Evolutionary conservation across 2,113 vertebrate genomes (phyloP).

Genomic region (Callopanchax toddi): DNA sequence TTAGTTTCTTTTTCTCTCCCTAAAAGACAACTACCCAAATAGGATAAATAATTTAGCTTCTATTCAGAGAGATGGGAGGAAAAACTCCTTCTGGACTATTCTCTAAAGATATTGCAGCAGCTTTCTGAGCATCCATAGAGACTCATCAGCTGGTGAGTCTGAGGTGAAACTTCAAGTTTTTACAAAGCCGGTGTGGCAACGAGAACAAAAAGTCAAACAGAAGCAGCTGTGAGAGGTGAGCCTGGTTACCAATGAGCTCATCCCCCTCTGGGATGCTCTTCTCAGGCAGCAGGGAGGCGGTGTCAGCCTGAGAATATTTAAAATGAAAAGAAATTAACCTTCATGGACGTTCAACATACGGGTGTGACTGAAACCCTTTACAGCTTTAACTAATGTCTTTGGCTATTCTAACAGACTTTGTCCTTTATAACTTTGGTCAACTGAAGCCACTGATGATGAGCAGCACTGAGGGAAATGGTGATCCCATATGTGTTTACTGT

Average conservation of each 20-base stretch:
- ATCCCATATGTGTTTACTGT: slow-evolving; percentile 1
- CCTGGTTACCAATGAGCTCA: slow-evolving; percentile 43
- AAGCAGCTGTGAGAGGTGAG: slow-evolving; percentile 42
- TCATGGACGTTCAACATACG: slow-evolving; percentile 36
- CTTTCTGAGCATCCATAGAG: neutral
- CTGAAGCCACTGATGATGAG: slow-evolving; percentile 1
- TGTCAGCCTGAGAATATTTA: slow-evolving; percentile 27
- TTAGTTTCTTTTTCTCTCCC: neutral
- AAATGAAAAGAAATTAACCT: slow-evolving; percentile 52
- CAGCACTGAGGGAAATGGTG: slow-evolving; percentile 5
- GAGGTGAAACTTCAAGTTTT: slow-evolving; percentile 10
- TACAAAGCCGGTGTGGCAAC: slow-evolving; percentile 16
- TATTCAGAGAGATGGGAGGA: neutral
- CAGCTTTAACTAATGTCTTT: slow-evolving; percentile 25
- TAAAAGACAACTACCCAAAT: neutral
- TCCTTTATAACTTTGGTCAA: slow-evolving; percentile 23
- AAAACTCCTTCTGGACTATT: neutral
- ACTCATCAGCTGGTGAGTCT: slow-evolving; percentile 8
- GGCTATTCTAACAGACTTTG: slow-evolving; percentile 22
- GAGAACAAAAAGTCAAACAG: slow-evolving; percentile 17
- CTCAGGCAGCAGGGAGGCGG: slow-evolving; percentile 34
- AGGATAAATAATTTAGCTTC: neutral
- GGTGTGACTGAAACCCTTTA: slow-evolving; percentile 31
- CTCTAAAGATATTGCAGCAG: neutral
- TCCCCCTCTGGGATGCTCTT: slow-evolving; percentile 35